phyloP scores from a whole-genome alignment of 2,113 vertebrate species.

The Engystomops pustulosus region DNA sequence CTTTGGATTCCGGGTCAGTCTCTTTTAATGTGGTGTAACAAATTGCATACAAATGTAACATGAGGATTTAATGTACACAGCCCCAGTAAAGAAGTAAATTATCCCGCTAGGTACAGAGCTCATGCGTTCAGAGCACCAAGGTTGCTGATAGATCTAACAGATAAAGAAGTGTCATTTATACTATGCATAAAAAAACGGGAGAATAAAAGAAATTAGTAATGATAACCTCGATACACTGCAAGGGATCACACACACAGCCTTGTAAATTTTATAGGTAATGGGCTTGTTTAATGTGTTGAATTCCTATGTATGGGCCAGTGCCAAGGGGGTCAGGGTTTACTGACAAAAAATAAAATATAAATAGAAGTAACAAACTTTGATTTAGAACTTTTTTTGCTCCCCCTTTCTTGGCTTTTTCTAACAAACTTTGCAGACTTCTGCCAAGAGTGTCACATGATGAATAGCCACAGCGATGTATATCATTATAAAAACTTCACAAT shows the following conservation, averaged over 20 bases:
- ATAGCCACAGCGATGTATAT: constrained; percentile 1
- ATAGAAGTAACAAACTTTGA: constrained; percentile 19
- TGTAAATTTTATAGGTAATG: constrained; percentile 40
- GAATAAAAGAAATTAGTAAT: not conserved
- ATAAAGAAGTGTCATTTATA: constrained; percentile 7
- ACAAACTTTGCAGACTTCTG: not conserved
- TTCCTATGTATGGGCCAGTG: constrained; percentile 16
- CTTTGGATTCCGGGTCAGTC: constrained; percentile 48
- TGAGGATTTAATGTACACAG: constrained; percentile 55
- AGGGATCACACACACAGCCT: constrained; percentile 37
- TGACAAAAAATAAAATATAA: not conserved
- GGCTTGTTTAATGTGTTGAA: constrained; percentile 18
- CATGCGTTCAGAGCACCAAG: constrained; percentile 1
- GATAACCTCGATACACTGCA: constrained; percentile 5
- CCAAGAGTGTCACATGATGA: not conserved
- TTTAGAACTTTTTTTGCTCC: not conserved
- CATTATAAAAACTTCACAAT: constrained; percentile 7
- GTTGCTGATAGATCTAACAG: not conserved
- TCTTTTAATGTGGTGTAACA: constrained; percentile 57
- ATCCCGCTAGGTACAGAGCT: constrained; percentile 39
- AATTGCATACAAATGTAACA: constrained; percentile 59
- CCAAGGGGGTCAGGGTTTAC: not conserved
- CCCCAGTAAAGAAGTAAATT: constrained; percentile 51
- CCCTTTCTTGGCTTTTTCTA: too few species aligned
- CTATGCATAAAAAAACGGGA: not conserved